Evolutionary conservation across 2,888 invertebrate genomes (phyloP), one percentile per base, ranked within the genome.

Genomic region (Gortyna flavago): DNA sequence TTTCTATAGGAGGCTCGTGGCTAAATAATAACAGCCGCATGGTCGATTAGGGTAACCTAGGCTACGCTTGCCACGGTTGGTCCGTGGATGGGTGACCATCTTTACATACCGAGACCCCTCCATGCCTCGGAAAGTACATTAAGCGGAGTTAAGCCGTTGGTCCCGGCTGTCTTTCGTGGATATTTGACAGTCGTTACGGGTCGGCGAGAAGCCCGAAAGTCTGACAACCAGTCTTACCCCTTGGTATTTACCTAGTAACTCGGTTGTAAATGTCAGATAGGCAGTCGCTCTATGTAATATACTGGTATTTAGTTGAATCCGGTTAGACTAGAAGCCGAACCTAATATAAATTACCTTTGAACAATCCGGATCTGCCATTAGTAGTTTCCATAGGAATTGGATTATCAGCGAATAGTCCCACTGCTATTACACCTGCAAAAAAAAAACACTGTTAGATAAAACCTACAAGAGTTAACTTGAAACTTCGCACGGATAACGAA

Each of bases 341-440:
- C 59, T 6, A 7, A 16, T 16, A 29, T 59, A 13, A 44, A 44
- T 44, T 44, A 97, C 98, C 98, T 97, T 98, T 98, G 80, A 98
- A 97, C 1, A 98, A 91, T 25, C 98, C 98, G 38, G 97, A 97
- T 88, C 98, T 97, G 21, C 98, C 98, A 75, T 97, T 97, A 0
- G 99, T 99, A 0, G 99, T 98, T 65, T 97, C 97, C 92, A 99
- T 96, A 0, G 99, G 98, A 75, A 97, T 95, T 0, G 99, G 99
- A 92, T 98, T 97, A 77, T 98, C 98, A 18, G 99, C 99, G 91
- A 99, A 99, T 0, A 99, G 95, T 0, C 99, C 99, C 1, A 99
- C 98, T 0, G 99, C 98, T 29, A 99, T 79, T 35, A 99, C 98
- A 18, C 99, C 98, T 99, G 97, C 93, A 89, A 79, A 64, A 44